These are phyloP conservation scores for Dysmachus trigonus DNA, from an alignment of 2,888 invertebrate species.

Conservation along the genomic window DNA sequence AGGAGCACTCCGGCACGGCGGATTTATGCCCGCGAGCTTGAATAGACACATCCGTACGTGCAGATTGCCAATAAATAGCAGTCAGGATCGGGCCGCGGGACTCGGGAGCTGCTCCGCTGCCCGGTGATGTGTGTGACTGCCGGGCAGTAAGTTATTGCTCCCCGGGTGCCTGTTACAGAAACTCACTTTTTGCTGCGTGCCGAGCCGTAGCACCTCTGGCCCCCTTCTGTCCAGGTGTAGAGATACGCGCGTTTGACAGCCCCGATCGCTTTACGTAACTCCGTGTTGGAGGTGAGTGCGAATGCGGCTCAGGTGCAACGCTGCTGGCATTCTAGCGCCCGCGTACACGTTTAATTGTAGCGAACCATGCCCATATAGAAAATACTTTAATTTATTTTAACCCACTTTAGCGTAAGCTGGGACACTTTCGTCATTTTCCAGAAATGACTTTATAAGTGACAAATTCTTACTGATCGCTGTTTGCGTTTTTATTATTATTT, in stretches of 20 bases:
- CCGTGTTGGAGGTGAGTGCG: not conserved
- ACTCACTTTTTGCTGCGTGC: conserved; percentile 23
- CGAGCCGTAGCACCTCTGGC: not conserved
- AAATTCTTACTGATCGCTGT: too few species aligned
- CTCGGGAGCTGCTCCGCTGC: not conserved
- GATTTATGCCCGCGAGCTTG: conserved; percentile 12
- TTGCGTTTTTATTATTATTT: too few species aligned
- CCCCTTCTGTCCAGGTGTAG: not conserved
- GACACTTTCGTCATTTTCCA: too few species aligned
- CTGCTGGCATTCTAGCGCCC: not conserved
- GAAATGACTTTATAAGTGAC: too few species aligned
- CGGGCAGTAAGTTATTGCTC: conserved; percentile 8
- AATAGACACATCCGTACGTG: conserved; percentile 25
- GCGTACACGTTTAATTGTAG: not conserved
- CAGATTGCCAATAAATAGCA: conserved; percentile 31
- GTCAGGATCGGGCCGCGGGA: not conserved
- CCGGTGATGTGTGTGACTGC: conserved; percentile 20
- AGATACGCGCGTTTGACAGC: not conserved
- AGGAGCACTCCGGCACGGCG: not conserved
- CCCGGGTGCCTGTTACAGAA: conserved; percentile 18
- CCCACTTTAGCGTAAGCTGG: too few species aligned
- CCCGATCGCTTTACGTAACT: not conserved
- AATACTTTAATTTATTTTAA: too few species aligned
- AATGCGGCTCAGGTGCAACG: not conserved
- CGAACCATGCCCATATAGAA: not conserved